Percentiles rank a stretch among this genome's conserved stretches.
Conservation (phyloP, 2,888 invertebrate species). For the Scaeva pyrastri region DNA sequence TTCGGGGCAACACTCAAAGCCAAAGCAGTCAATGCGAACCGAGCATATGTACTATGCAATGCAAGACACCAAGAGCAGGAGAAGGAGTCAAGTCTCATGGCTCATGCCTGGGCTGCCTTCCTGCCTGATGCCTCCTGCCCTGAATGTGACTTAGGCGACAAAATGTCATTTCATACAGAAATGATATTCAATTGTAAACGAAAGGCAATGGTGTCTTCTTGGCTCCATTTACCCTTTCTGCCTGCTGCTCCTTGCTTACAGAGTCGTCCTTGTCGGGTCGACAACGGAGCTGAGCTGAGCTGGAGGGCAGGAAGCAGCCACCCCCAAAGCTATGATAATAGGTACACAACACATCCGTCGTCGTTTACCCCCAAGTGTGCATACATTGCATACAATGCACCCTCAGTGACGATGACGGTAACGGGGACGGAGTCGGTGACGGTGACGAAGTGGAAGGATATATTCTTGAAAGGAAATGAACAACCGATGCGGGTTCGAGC, state of each 20-base stretch:
- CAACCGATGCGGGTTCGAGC: conserved; percentile 29
- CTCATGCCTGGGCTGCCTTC: conserved; percentile 25
- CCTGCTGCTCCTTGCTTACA: conserved; percentile 49
- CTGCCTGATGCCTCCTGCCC: conserved; percentile 24
- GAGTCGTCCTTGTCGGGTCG: neutral
- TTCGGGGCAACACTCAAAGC: conserved; percentile 38
- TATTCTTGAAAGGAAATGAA: conserved; percentile 67
- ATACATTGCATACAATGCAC: conserved; percentile 15
- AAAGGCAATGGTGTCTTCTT: conserved; percentile 70
- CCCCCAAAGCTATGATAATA: conserved; percentile 56
- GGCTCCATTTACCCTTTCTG: conserved; percentile 69
- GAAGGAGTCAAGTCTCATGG: neutral
- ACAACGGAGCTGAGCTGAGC: neutral
- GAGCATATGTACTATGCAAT: conserved; percentile 33
- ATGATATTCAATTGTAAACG: conserved; percentile 76
- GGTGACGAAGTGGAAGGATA: conserved; percentile 16
- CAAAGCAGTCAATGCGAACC: conserved; percentile 48
- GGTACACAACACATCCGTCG: conserved; percentile 38
- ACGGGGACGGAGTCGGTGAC: conserved; percentile 4
- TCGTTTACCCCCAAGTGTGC: neutral
- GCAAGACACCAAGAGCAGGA: neutral
- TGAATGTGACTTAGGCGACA: conserved; percentile 73
- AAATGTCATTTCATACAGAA: conserved; percentile 74
- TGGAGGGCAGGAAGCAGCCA: neutral
- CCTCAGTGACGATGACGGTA: neutral